Base-by-base conservation (phyloP, 2,888 invertebrate genomes). In the Dryocosmus kuriphilus region DNA sequence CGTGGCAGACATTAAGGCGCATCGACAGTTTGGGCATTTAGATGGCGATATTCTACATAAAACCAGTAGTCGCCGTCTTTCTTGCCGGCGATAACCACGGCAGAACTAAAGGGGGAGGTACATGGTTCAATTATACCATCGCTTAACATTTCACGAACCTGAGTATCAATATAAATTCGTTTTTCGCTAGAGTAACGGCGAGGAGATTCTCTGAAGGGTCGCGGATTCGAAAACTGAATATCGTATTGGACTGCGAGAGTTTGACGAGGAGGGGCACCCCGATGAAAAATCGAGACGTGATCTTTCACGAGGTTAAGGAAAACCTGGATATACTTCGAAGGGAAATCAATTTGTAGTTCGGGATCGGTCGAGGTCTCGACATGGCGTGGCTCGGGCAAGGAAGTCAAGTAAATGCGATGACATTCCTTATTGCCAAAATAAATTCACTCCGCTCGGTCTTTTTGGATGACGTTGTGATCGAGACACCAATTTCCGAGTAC, bases 11-110 rank as follows among this genome's bases (percentile, higher is more conserved):
- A 81, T 63, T 79, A 82, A 0, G 77, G 75, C 9, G 80, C 81
- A 60, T 80, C 78, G 63, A 82, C 80, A 1, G 84, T 81, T 22
- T 80, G 41, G 4, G 24, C n/a, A 71, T 87, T 86, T 0, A 88
- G 80, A 22, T 84, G 79, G n/a, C 86, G 81, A 63, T 85, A 84
- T 80, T 80, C 82, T 1, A 83, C 61, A 74, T 81, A 83, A 41
- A 85, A 84, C 1, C 84, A 57, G 6, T 35, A 77, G 0, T 76
- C 57, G 0, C 76, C 79, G 14, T 79, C 77, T 30, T 83, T 78
- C 46, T 82, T 80, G 27, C 76, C 77, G 7, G 80, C 80, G 19
- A 82, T 63, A 2, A 85, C 80, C 19, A 80, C 77, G 0, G 85
- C 83, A 5, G 82, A 83, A n/a, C 80, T 80, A 75, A 81, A 84